Percentiles rank a stretch among this genome's conserved stretches.
phyloP scores from a whole-genome alignment of 2,888 invertebrate species.

The Lycaena phlaeas region DNA sequence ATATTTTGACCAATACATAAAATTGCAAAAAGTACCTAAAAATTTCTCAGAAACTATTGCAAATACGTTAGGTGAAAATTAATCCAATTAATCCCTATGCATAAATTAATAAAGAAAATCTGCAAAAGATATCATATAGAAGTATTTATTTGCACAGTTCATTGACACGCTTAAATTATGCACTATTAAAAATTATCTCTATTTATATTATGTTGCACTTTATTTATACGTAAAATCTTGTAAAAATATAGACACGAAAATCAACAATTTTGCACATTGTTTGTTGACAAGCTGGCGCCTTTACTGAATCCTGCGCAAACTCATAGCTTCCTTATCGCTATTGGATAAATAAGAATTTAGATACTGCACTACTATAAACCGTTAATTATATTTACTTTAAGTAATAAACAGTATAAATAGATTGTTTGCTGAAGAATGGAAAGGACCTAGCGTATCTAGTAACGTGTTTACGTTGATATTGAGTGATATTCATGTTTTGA shows the following conservation, averaged over 20 bases:
- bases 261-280: neutral
- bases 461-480: slow-evolving; percentile 6
- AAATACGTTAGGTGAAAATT: too few species aligned
- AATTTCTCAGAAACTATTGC: too few species aligned
- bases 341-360: slow-evolving; percentile 5
- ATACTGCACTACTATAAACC: slow-evolving; percentile 16
- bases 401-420: slow-evolving; percentile 29
- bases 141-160: too few species aligned
- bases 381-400: slow-evolving; percentile 20
- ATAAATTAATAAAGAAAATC: too few species aligned
- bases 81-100: too few species aligned
- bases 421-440: slow-evolving; percentile 35
- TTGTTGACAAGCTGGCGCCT: slow-evolving; percentile 26
- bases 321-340: slow-evolving; percentile 25
- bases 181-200: too few species aligned
- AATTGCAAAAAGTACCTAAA: too few species aligned
- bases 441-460: slow-evolving; percentile 25
- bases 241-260: slow-evolving; percentile 12
- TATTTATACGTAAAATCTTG: slow-evolving; percentile 6
- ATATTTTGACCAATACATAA: too few species aligned
- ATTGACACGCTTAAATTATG: too few species aligned
- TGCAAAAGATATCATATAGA: too few species aligned
- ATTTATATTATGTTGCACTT: too few species aligned
- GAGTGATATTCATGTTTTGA: too few species aligned
- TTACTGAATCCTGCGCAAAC: slow-evolving; percentile 25